phyloP scores from a whole-genome alignment of 2,797 vertebrate genomes.

The Myotis vivesi region DNA sequence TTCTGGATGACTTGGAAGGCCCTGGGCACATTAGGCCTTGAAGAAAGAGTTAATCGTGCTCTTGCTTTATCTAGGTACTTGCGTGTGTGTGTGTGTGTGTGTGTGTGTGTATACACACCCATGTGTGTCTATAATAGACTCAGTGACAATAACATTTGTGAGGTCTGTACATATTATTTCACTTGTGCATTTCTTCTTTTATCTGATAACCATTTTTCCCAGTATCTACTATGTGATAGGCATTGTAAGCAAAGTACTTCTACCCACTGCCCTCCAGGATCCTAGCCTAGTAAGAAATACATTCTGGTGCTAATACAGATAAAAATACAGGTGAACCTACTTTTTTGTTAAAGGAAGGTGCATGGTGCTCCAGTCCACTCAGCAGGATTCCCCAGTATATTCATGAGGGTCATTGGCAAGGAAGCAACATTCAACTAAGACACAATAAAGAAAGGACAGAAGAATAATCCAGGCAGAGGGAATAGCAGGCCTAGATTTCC shows the following conservation, averaged over 20 bases:
- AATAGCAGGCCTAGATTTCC: background rate
- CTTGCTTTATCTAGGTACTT: constrained; percentile 86
- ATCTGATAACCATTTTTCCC: background rate
- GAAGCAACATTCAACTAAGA: background rate
- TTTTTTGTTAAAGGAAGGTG: background rate
- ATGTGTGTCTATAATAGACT: background rate
- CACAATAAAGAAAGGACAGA: background rate
- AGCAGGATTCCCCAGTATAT: background rate
- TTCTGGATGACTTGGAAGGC: constrained; percentile 94
- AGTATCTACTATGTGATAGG: background rate
- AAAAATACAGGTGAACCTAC: background rate
- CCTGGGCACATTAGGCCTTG: constrained; percentile 87
- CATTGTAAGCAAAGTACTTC: background rate
- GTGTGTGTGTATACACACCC: background rate
- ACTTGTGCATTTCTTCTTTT: background rate
- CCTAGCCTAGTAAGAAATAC: background rate
- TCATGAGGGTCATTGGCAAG: background rate
- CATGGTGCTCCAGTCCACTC: rapidly evolving
- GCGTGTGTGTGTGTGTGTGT: background rate
- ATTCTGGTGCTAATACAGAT: background rate
- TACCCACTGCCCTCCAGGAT: background rate
- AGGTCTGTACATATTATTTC: background rate
- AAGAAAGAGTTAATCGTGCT: constrained; percentile 88
- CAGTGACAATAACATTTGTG: background rate
- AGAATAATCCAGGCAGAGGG: background rate